phyloP scores from a whole-genome alignment of 92 coral and sea anemone genomes.

The Phenganax marumi region DNA sequence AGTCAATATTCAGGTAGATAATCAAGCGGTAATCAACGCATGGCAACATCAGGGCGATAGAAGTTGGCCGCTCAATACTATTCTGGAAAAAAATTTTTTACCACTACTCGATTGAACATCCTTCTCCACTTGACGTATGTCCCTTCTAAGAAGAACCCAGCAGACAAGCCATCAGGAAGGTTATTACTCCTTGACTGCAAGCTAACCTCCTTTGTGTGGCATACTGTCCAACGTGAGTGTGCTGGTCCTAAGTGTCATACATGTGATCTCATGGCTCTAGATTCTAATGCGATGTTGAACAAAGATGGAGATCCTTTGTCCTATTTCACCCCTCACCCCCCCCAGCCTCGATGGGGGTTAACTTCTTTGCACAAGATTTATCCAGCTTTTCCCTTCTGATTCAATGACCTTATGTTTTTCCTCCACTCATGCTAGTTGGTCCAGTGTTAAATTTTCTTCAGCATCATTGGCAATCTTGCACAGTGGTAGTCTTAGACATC shows the following conservation, averaged over 20 bases:
- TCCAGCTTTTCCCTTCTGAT: too few relatives aligned
- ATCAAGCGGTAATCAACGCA: too few relatives aligned
- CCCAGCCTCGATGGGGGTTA: too few relatives aligned
- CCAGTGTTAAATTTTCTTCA: constrained; percentile 51
- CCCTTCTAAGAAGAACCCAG: constrained; percentile 35
- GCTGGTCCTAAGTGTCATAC: too few relatives aligned
- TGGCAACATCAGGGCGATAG: background rate
- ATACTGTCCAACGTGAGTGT: too few relatives aligned
- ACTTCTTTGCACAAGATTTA: too few relatives aligned
- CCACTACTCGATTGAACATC: too few relatives aligned
- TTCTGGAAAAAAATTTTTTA: constrained; percentile 3
- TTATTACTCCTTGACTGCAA: constrained; percentile 51
- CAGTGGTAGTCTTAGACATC: too few relatives aligned
- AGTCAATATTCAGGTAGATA: background rate
- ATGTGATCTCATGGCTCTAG: too few relatives aligned
- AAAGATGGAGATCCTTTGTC: constrained; percentile 37
- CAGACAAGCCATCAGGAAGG: constrained; percentile 59
- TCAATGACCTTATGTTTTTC: constrained; percentile 45
- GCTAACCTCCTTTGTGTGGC: too few relatives aligned
- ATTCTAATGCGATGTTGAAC: constrained; percentile 46
- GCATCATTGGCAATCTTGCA: too few relatives aligned
- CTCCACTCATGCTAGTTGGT: constrained; percentile 47
- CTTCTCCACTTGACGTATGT: constrained; percentile 46
- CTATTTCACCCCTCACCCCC: constrained; percentile 53
- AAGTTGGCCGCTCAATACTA: background rate